Conservation (phyloP, 2,113 vertebrate genomes). For the Harpagus bidentatus region DNA sequence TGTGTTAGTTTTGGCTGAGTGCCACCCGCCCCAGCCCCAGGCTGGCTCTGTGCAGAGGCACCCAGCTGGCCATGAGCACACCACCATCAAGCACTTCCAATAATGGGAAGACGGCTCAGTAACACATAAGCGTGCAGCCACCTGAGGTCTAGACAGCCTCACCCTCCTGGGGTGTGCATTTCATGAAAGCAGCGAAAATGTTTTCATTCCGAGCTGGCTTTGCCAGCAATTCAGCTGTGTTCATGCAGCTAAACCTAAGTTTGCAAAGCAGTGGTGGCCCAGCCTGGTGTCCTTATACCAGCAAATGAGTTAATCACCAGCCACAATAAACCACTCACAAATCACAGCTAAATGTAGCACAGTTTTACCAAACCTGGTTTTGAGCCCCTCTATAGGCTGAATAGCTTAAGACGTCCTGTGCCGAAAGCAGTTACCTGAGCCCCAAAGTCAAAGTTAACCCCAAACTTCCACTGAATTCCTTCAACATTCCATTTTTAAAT, state of each 20-base stretch:
- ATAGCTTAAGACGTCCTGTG: not conserved
- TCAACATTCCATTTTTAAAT: not conserved
- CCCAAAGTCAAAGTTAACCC: not conserved
- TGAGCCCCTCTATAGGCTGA: not conserved
- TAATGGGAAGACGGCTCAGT: not conserved
- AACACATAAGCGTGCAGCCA: not conserved
- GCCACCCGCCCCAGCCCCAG: accelerated
- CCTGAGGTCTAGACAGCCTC: conserved; percentile 2
- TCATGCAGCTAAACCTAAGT: not conserved
- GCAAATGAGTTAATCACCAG: not conserved
- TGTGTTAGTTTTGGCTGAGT: not conserved
- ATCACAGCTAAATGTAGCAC: not conserved
- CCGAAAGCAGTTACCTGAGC: not conserved
- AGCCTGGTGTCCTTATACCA: not conserved
- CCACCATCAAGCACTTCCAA: accelerated
- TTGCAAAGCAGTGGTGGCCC: not conserved
- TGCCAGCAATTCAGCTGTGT: not conserved
- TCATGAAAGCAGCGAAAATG: not conserved
- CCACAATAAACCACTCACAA: not conserved
- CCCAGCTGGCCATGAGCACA: not conserved
- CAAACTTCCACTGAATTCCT: not conserved
- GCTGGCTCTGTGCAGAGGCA: not conserved
- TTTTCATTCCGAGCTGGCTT: not conserved
- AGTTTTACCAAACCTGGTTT: not conserved
- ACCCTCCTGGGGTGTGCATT: not conserved